Evolutionary conservation across 2,888 invertebrate genomes (phyloP).

Genomic region (Ferrisia virgata): DNA sequence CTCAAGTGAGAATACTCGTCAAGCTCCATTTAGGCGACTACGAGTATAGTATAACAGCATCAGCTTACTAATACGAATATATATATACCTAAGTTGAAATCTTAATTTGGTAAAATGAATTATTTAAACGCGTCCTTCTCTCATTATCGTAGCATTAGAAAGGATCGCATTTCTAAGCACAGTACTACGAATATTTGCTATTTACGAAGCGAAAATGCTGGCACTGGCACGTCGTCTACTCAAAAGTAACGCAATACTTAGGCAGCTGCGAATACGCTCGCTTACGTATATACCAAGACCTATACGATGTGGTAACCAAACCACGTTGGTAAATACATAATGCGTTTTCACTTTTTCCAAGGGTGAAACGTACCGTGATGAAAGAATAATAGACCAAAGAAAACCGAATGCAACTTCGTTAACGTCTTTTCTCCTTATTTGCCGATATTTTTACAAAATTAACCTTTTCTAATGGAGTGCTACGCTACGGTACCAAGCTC

Average conservation of each 20-base stretch:
- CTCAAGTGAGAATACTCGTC: not conserved
- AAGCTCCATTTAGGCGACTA: not conserved
- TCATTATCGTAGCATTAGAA: not conserved
- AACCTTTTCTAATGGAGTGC: not conserved
- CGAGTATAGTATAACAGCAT: too few species aligned
- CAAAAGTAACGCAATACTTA: constrained; percentile 17
- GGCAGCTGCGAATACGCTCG: not conserved
- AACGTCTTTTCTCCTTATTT: not conserved
- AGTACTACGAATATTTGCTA: not conserved
- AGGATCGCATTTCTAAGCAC: not conserved
- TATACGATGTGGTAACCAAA: not conserved
- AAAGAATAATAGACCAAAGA: constrained; percentile 5
- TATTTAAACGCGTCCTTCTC: constrained; percentile 13
- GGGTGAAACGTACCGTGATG: constrained; percentile 9
- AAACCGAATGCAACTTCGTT: constrained; percentile 17
- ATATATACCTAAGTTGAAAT: not conserved
- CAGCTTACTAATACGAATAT: not conserved
- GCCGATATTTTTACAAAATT: constrained; percentile 14
- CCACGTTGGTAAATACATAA: constrained; percentile 6
- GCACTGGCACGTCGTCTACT: not conserved
- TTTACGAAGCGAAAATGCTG: too few species aligned
- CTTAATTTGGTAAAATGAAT: constrained; percentile 9
- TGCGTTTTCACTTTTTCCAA: constrained; percentile 9
- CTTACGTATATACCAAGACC: not conserved
- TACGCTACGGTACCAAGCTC: not conserved